phyloP scores from a whole-genome alignment of 2,113 vertebrate genomes.

The Numenius arquata region DNA sequence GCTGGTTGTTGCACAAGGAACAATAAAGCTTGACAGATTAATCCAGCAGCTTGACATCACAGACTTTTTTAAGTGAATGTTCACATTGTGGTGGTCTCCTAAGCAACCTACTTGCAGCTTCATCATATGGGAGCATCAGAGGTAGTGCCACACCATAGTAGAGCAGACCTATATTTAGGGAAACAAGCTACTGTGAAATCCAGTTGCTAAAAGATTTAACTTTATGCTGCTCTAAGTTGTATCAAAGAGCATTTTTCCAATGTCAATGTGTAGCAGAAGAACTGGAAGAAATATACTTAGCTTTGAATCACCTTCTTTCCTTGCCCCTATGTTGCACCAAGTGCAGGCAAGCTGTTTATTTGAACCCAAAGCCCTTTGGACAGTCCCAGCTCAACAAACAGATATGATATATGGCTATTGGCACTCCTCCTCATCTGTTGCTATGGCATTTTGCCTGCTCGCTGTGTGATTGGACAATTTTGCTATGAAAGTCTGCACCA shows the following conservation, averaged over 20 bases:
- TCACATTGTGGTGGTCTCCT: neutral
- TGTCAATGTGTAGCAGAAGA: neutral
- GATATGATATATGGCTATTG: conserved; percentile 33
- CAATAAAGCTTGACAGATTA: neutral
- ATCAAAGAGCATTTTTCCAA: neutral
- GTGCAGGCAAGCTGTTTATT: neutral
- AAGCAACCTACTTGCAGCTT: neutral
- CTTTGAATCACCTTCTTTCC: neutral
- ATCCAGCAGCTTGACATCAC: neutral
- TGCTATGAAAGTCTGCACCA: neutral
- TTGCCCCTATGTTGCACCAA: neutral
- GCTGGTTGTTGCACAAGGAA: neutral
- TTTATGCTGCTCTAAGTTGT: neutral
- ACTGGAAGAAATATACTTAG: neutral
- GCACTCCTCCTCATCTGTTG: conserved; percentile 50
- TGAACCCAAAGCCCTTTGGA: conserved; percentile 22
- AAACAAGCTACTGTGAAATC: neutral
- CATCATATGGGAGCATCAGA: neutral
- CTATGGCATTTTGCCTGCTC: conserved; percentile 30
- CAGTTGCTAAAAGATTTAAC: neutral
- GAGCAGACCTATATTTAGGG: neutral
- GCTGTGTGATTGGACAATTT: conserved; percentile 13
- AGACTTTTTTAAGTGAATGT: neutral
- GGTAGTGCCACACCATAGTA: accelerated
- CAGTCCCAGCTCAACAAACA: neutral